Conservation (phyloP, 2,888 invertebrate species). For the Cancer borealis region DNA sequence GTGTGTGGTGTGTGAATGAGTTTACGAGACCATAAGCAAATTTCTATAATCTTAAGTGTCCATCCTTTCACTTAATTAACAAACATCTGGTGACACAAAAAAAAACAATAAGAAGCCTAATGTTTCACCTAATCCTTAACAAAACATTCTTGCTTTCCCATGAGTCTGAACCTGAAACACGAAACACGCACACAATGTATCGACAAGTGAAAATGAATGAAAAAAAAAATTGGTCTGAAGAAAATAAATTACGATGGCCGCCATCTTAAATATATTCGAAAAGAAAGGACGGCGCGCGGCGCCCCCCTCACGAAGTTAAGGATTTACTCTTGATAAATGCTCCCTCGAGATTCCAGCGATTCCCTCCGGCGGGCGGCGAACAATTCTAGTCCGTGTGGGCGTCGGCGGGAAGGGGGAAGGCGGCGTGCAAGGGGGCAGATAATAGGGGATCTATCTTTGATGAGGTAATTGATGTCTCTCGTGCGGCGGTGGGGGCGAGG, state of each 20-base stretch:
- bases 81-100: no score
- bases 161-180: background rate
- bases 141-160: background rate
- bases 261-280: constrained; percentile 56
- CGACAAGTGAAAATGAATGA: background rate
- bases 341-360: constrained; percentile 68
- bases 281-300: constrained; percentile 10
- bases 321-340: constrained; percentile 71
- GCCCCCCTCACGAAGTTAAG: constrained; percentile 62
- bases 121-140: background rate
- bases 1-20: no score
- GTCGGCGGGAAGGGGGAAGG: constrained; percentile 39
- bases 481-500: constrained; percentile 40
- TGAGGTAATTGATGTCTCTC: constrained; percentile 72
- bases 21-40: no score
- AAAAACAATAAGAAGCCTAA: no score
- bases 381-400: constrained; percentile 57
- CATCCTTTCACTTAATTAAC: no score
- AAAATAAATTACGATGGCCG: constrained; percentile 53
- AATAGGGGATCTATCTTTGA: constrained; percentile 73
- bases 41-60: no score
- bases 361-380: constrained; percentile 32
- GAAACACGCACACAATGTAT: background rate
- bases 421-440: constrained; percentile 58
- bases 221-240: background rate